These are phyloP conservation scores for Portunus trituberculatus DNA, from an alignment of 1,140 invertebrate species.

Conservation along the genomic window DNA sequence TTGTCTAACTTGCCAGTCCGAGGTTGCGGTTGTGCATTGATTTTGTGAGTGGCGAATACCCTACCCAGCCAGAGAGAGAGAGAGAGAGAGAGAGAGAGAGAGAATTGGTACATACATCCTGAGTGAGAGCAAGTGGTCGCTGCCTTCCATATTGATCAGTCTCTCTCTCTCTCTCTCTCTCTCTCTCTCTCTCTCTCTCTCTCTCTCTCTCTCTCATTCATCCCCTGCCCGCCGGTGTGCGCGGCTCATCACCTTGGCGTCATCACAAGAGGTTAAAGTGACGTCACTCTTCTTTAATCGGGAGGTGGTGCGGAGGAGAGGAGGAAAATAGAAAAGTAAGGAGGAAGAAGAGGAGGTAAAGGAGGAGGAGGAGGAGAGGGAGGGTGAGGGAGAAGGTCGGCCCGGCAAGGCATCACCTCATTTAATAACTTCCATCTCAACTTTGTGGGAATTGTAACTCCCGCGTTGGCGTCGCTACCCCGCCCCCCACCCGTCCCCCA, in stretches of 20 bases:
- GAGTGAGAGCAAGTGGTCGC: slow-evolving; percentile 17
- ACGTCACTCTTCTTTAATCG: slow-evolving; percentile 10
- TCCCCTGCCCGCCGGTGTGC: neutral
- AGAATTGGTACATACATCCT: slow-evolving; percentile 22
- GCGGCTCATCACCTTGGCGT: neutral
- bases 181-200: slow-evolving; percentile 55
- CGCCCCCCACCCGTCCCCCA: too few relatives aligned
- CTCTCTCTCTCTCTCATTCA: slow-evolving; percentile 40
- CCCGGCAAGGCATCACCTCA: neutral
- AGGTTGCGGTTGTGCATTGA: slow-evolving; percentile 20
- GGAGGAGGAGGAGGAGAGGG: neutral
- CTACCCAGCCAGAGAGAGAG: slow-evolving; percentile 10
- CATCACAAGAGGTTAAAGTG: slow-evolving; percentile 10
- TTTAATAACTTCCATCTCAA: slow-evolving; percentile 4
- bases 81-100: slow-evolving; percentile 24
- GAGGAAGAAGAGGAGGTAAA: neutral
- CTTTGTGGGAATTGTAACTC: slow-evolving; percentile 1
- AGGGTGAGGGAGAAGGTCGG: slow-evolving; percentile 27
- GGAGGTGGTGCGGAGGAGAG: neutral
- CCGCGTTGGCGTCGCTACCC: neutral
- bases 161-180: slow-evolving; percentile 55
- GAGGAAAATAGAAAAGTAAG: too few relatives aligned
- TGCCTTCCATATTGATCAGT: slow-evolving; percentile 24
- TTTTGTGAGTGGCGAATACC: slow-evolving; percentile 41
- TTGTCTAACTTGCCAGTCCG: slow-evolving; percentile 18